phyloP scores from a whole-genome alignment of 2,888 invertebrate genomes.

The Liopterus haemorrhoidalis region DNA sequence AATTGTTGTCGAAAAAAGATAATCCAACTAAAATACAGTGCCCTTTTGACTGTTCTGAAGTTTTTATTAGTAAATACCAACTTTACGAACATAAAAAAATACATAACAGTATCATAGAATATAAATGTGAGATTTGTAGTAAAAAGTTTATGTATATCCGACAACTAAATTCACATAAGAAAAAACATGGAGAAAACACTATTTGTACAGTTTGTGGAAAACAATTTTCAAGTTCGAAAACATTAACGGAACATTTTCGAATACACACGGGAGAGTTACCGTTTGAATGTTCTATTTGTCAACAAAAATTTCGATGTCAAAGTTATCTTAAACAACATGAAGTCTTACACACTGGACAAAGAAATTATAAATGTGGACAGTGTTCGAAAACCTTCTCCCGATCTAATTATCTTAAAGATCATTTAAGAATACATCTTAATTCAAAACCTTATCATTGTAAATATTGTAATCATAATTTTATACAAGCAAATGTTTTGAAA shows the following conservation, averaged over 20 bases:
- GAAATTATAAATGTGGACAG: slow-evolving; percentile 29
- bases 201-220: slow-evolving; percentile 32
- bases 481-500: slow-evolving; percentile 36
- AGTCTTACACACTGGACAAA: slow-evolving; percentile 24
- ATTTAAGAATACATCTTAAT: slow-evolving; percentile 30
- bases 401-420: slow-evolving; percentile 36
- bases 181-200: slow-evolving; percentile 24
- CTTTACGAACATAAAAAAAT: slow-evolving; percentile 29
- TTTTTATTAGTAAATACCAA: slow-evolving; percentile 30
- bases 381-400: slow-evolving; percentile 35
- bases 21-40: slow-evolving; percentile 24
- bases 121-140: slow-evolving; percentile 27
- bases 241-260: slow-evolving; percentile 31
- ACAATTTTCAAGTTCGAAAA: slow-evolving; percentile 33
- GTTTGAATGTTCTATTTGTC: slow-evolving; percentile 32
- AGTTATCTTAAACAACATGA: slow-evolving; percentile 30
- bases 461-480: slow-evolving; percentile 31
- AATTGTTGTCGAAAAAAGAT: slow-evolving; percentile 13
- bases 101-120: slow-evolving; percentile 23
- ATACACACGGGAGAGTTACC: slow-evolving; percentile 32
- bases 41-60: slow-evolving; percentile 24
- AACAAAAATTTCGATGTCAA: slow-evolving; percentile 27
- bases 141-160: slow-evolving; percentile 27
- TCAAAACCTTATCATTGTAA: slow-evolving; percentile 29
- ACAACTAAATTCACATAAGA: slow-evolving; percentile 28